phyloP scores from a whole-genome alignment of 2,888 invertebrate genomes.

The Marronus borbonicus region DNA sequence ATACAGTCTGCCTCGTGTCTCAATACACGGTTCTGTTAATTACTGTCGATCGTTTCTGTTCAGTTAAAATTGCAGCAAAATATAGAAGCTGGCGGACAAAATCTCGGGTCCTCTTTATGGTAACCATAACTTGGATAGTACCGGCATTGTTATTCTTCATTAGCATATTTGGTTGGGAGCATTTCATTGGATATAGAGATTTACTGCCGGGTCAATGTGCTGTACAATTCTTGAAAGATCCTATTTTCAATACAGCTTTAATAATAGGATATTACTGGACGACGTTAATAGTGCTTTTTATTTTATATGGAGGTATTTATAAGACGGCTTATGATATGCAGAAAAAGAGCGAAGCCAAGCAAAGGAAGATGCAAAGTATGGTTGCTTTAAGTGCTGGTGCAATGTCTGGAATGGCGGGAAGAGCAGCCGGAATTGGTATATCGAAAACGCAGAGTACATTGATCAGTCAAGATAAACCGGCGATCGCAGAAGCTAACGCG shows the following conservation, averaged over 20 bases:
- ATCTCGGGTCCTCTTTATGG: constrained; percentile 94
- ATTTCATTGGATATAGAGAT: constrained; percentile 90
- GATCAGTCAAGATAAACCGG: constrained; percentile 80
- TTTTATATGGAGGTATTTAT: constrained; percentile 97
- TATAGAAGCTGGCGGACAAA: constrained; percentile 98
- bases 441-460: constrained; percentile 83
- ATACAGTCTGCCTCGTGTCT: constrained; percentile 98
- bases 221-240: constrained; percentile 97
- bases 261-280: constrained; percentile 99
- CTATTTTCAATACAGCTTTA: constrained; percentile 96
- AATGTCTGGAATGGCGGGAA: constrained; percentile 91
- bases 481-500: constrained; percentile 68
- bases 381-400: constrained; percentile 92
- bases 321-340: constrained; percentile 98
- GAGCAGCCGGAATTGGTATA: constrained; percentile 89
- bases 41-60: constrained; percentile 98
- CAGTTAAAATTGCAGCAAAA: constrained; percentile 97
- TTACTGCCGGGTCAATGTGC: constrained; percentile 91
- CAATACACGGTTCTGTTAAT: constrained; percentile 99
- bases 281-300: constrained; percentile 94
- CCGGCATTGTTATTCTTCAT: constrained; percentile 97
- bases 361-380: constrained; percentile 96
- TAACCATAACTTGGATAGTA: constrained; percentile 96
- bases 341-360: constrained; percentile 96
- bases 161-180: constrained; percentile 99